Base-by-base conservation (phyloP, 2,113 vertebrate species). In the Lipotes vexillifer region DNA sequence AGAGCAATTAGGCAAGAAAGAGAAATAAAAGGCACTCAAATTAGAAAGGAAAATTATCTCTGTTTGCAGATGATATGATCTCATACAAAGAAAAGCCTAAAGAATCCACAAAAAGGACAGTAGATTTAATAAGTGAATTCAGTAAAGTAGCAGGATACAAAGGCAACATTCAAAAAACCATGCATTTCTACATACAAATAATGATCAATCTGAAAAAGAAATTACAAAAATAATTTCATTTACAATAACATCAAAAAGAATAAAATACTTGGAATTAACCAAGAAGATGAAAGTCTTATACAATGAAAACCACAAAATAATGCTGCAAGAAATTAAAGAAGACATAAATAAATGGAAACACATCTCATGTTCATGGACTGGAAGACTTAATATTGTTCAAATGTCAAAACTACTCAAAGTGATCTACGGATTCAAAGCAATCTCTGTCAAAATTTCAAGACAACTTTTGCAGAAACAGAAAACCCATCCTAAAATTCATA, bases 151-250 rank as follows among this genome's bases (percentile, higher is more conserved):
- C 6, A 86, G 41, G 21, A 9, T 72, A 85, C 10, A 85, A 84
- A 90, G 44, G 41, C 71, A 90, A 90, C 49, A 90, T 21, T 66
- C 41, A 95, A 87, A 92, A 94, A 55, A 44, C n/a, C 55, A 17
- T 55, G 36, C 6, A 52, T 57, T 87, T 92, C 65, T 63, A 72
- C 38, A 77, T 2, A 31, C 14, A 33, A 90, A 77, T 80, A 68
- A 86, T 33, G 44, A 93, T 77, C 20, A 90, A 77, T 49, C 38
- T 77, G 49, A 68, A 85, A 84, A 90, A 21, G 10, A 95, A 85
- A 59, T 61, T 77, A 90, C 9, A 84, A 78, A 90, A 90, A 66
- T 72, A 95, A 95, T 52, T 85, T 15, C 25, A 95, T 78, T 90
- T 90, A 90, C 1, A 61, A 31, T 20, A 49, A 49, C 49, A 44